phyloP scores from a whole-genome alignment of 1,140 invertebrate species.

The Cotesia vestalis region DNA sequence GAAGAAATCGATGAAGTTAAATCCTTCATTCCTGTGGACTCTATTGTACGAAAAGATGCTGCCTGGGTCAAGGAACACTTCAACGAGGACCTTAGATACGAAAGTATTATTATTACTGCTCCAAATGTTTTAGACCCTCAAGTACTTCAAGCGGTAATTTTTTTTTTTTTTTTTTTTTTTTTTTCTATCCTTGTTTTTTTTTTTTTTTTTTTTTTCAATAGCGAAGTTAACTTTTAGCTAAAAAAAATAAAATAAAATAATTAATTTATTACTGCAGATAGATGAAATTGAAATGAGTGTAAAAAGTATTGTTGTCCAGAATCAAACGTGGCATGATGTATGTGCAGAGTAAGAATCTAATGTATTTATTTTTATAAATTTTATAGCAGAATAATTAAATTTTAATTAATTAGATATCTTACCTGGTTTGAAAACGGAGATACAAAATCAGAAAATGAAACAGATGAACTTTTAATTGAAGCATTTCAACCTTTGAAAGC shows the following conservation, averaged over 20 bases:
- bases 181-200: no score
- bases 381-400: constrained; percentile 26
- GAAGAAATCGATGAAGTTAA: constrained; percentile 55
- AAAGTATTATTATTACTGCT: constrained; percentile 62
- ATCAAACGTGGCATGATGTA: constrained; percentile 61
- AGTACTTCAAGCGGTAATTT: constrained; percentile 58
- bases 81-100: constrained; percentile 60
- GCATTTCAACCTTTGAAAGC: constrained; percentile 40
- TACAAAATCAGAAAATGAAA: constrained; percentile 34
- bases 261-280: constrained; percentile 48
- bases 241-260: neutral
- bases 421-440: constrained; percentile 56
- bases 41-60: constrained; percentile 55
- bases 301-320: constrained; percentile 54
- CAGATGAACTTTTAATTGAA: neutral
- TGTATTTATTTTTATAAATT: constrained; percentile 18
- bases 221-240: neutral
- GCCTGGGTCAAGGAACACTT: constrained; percentile 60
- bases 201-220: neutral
- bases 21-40: constrained; percentile 50
- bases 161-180: neutral
- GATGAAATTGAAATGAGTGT: constrained; percentile 57
- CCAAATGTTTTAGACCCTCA: constrained; percentile 61
- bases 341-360: constrained; percentile 60
- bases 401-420: constrained; percentile 47